These are phyloP conservation scores for Aldabrachelys gigantea DNA, from an alignment of 2,113 vertebrate genomes.

Conservation along the genomic window DNA sequence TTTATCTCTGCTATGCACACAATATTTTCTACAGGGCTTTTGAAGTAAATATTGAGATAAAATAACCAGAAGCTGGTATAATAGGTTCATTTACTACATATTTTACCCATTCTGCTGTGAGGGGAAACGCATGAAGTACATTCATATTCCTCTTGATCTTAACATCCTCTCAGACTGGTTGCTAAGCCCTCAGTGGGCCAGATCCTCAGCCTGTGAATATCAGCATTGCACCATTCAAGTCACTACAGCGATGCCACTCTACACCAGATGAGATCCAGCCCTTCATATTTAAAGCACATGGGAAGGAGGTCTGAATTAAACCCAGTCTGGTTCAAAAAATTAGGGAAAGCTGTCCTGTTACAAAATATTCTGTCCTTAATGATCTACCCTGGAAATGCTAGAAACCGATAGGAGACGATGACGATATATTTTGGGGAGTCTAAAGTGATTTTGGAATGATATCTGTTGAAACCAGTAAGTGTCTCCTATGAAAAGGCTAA, in stretches of 20 bases:
- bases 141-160: conserved; percentile 41
- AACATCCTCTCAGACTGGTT: neutral
- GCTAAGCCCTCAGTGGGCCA: conserved; percentile 10
- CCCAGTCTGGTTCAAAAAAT: neutral
- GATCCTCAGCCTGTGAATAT: conserved; percentile 29
- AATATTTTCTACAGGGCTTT: neutral
- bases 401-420: neutral
- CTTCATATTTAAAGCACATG: neutral
- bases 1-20: conserved; percentile 30
- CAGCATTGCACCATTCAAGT: neutral
- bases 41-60: conserved; percentile 26
- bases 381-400: neutral
- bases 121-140: conserved; percentile 44
- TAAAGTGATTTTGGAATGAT: conserved; percentile 3
- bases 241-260: neutral
- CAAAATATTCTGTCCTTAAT: neutral
- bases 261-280: neutral
- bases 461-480: conserved; percentile 33
- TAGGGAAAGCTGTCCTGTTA: neutral
- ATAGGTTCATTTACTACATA: neutral
- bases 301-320: neutral
- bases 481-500: conserved; percentile 53
- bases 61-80: conserved; percentile 15
- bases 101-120: conserved; percentile 23
- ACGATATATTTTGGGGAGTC: conserved; percentile 24